Evolutionary conservation across 2,113 vertebrate genomes (phyloP).

Genomic region (Thalassoma bifasciatum): DNA sequence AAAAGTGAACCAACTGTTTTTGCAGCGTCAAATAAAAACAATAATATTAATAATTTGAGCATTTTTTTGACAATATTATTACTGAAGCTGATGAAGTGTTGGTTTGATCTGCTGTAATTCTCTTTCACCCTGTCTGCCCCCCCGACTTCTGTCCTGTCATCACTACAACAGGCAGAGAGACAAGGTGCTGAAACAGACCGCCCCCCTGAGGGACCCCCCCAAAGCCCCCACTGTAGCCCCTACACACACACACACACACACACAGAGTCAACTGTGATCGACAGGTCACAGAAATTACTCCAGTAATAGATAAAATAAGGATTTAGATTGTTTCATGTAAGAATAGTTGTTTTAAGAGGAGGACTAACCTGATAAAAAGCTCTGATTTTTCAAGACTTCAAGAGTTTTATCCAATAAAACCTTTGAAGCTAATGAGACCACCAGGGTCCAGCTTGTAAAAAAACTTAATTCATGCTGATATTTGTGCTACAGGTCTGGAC

Average conservation of each 20-base stretch:
- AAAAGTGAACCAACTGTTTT: no score
- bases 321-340: no score
- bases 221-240: slow-evolving; percentile 8
- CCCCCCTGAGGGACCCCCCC: slow-evolving; percentile 61
- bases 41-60: no score
- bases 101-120: background rate
- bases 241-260: slow-evolving; percentile 39
- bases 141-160: slow-evolving; percentile 72
- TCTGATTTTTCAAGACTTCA: no score
- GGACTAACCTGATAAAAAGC: no score
- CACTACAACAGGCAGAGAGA: slow-evolving; percentile 73
- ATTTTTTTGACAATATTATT: background rate
- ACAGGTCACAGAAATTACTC: background rate
- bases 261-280: background rate
- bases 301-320: no score
- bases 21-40: no score
- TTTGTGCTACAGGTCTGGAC: background rate
- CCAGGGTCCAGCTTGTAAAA: background rate
- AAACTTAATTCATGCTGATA: background rate
- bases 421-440: background rate
- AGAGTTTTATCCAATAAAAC: no score
- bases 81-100: slow-evolving; percentile 20
- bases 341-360: no score
- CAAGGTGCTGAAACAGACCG: slow-evolving; percentile 79
- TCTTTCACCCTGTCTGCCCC: background rate